A percentile compares a stretch with the other conserved stretches of the same genome.
These are phyloP conservation scores for Aphis gossypii DNA, from an alignment of 1,140 invertebrate genomes.

Conservation along the genomic window DNA sequence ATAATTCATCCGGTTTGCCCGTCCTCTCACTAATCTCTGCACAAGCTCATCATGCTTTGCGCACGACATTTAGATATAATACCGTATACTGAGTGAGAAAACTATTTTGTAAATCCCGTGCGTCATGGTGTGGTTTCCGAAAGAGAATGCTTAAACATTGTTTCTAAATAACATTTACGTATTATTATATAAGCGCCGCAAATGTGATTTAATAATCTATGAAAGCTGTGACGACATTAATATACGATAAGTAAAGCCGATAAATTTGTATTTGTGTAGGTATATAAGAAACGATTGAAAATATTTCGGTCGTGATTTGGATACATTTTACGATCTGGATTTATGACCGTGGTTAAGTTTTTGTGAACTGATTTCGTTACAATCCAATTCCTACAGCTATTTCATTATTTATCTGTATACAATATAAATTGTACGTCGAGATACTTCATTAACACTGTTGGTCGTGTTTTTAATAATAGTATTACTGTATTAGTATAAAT, in stretches of 20 bases:
- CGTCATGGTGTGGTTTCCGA: neutral
- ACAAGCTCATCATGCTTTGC: neutral
- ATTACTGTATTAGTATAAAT: neutral
- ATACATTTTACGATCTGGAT: neutral
- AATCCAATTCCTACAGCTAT: neutral
- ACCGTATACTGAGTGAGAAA: neutral
- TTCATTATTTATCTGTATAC: neutral
- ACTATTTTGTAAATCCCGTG: neutral
- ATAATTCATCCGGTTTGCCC: neutral
- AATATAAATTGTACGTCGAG: neutral
- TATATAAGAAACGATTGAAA: neutral
- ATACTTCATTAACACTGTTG: neutral
- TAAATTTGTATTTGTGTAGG: neutral
- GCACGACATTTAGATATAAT: neutral
- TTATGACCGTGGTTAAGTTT: neutral
- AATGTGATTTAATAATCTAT: slow-evolving; percentile 5
- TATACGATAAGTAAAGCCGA: neutral
- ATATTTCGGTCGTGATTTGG: neutral
- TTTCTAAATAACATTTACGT: slow-evolving; percentile 22
- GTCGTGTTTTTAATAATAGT: neutral
- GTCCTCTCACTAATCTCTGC: neutral
- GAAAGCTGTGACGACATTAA: neutral
- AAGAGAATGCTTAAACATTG: slow-evolving; percentile 28
- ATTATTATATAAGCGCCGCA: slow-evolving; percentile 1
- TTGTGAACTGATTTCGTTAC: neutral